Conservation (phyloP, 2,797 vertebrate species). For the Kryptolebias ocellatus region DNA sequence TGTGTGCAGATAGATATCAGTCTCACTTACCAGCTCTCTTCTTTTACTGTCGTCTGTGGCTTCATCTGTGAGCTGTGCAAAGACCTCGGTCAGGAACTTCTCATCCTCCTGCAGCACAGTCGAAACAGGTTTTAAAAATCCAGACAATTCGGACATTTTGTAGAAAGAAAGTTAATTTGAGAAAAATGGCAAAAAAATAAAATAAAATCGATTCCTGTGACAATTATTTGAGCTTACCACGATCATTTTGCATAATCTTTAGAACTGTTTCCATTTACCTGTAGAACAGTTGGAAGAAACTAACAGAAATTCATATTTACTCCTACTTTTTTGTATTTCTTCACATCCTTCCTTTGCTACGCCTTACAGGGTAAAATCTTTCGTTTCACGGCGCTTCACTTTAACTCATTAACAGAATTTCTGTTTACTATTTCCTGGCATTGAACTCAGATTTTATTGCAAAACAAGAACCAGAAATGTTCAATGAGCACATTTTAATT, state of each 20-base stretch:
- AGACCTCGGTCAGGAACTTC: constrained; percentile 98
- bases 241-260: background rate
- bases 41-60: constrained; percentile 95
- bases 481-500: constrained; percentile 1
- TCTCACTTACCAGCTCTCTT: constrained; percentile 90
- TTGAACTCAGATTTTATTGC: background rate
- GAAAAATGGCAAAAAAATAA: background rate
- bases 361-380: background rate
- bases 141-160: background rate
- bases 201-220: background rate
- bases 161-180: background rate
- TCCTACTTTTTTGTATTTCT: background rate
- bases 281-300: constrained; percentile 6
- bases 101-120: constrained; percentile 90
- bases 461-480: background rate
- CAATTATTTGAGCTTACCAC: constrained; percentile 11
- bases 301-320: constrained; percentile 8
- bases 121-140: constrained; percentile 20
- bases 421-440: background rate
- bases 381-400: background rate
- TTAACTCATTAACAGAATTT: background rate
- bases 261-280: constrained; percentile 14
- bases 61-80: constrained; percentile 98
- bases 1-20: background rate
- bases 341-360: background rate